Evolutionary conservation across 1,140 invertebrate genomes (phyloP), one percentile per base, ranked within the genome.

Genomic region (Plutomurus gul): DNA sequence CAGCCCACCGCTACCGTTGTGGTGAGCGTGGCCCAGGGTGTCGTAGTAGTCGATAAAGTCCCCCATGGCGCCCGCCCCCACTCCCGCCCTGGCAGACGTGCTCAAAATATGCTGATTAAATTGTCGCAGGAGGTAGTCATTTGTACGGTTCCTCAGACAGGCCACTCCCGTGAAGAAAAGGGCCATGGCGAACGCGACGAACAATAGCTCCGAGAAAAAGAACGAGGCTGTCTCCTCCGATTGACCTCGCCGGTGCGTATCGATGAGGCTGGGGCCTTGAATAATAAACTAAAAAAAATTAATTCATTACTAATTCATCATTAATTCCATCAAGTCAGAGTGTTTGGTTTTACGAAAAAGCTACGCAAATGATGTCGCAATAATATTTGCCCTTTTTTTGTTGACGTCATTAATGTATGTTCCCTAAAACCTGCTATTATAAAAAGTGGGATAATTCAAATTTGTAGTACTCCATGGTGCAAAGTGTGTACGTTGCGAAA

Each of bases 91-190:
- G 10, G 43, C 25, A 10, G 75, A 75, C 30, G 43, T 49, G n/a
- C 46, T 40, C 11, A 78, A 36, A 36, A 82, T 82, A 49, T 82
- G 79, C 60, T 82, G 76, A 47, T 79, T 75, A 49, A 81, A 82
- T 49, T 82, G 79, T 5, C 79, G 43, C 1, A 81, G 60, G 4
- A 82, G 74, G 40, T 82, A 81, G 13, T 80, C 82, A 49, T 82
- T 80, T 5, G 79, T 82, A 27, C 79, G 16, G 33, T 82, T 82
- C 1, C 82, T 72, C 4, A 82, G 56, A 30, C 82, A 82, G 37
- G 82, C 56, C 8, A 82, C 79, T 0, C 82, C 82, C 18, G 71
- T 77, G 36, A 82, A 79, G 60, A 82, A 82, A 4, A 82, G 40
- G 16, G 71, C 72, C 43, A 82, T 70, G 7, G 82, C 82, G 51